phyloP scores from a whole-genome alignment of 2,797 vertebrate genomes.

The Ciconia nigra region DNA sequence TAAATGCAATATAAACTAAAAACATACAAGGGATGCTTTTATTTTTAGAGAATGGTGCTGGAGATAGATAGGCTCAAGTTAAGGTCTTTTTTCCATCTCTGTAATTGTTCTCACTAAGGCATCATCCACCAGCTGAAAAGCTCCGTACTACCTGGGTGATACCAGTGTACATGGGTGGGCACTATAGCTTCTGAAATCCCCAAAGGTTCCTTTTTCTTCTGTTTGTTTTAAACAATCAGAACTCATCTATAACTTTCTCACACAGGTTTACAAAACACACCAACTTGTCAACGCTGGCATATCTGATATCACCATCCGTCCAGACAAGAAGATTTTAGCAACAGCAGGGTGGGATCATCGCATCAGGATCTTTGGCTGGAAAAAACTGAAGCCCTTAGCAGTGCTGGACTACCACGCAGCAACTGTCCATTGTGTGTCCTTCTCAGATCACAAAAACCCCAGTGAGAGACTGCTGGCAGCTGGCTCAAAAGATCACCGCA shows the following conservation, averaged over 20 bases:
- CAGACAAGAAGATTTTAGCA: conserved; percentile 86
- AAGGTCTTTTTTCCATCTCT: neutral
- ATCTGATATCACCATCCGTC: conserved; percentile 83
- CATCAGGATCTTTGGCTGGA: conserved; percentile 90
- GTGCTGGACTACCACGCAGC: conserved; percentile 90
- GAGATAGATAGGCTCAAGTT: neutral
- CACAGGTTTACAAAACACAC: conserved; percentile 78
- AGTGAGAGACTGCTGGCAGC: conserved; percentile 84
- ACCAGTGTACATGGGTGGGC: neutral
- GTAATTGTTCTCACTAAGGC: neutral
- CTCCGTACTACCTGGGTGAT: neutral
- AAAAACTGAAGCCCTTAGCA: conserved; percentile 87
- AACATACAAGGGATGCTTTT: neutral
- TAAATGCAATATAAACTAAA: neutral
- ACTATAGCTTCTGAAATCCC: neutral
- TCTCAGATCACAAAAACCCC: conserved; percentile 80
- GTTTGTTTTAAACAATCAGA: neutral
- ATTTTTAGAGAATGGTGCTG: neutral
- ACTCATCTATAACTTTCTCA: neutral
- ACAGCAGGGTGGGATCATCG: conserved; percentile 93
- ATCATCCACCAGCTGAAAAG: neutral
- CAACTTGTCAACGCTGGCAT: conserved; percentile 88
- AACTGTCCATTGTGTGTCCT: conserved; percentile 83
- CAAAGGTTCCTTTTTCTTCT: neutral
- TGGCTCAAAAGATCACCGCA: conserved; percentile 90